Evolutionary conservation across 2,797 vertebrate genomes (phyloP).

Genomic region (Otolemur crassicaudatus): DNA sequence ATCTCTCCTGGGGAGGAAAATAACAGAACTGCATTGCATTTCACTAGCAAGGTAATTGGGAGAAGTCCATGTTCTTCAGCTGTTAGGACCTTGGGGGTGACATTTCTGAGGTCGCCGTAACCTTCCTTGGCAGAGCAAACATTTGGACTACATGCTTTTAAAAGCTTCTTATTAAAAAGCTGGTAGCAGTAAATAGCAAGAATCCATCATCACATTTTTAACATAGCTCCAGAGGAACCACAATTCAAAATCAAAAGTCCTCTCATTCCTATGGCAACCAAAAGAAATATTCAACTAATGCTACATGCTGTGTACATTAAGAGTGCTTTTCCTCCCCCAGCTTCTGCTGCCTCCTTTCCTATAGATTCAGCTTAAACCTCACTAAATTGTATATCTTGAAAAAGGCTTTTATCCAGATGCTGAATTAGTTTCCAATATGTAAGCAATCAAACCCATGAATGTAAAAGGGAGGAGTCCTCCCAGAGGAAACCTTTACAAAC

Average conservation of each 20-base stretch:
- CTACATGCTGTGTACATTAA: slow-evolving; percentile 83
- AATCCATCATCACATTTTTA: slow-evolving; percentile 75
- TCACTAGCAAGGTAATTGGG: slow-evolving; percentile 22
- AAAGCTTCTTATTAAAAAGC: slow-evolving; percentile 67
- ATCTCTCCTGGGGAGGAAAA: slow-evolving; percentile 37
- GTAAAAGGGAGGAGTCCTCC: slow-evolving; percentile 4
- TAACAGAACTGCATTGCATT: neutral
- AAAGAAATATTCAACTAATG: slow-evolving; percentile 85
- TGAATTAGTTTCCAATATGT: neutral
- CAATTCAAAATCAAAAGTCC: slow-evolving; percentile 88
- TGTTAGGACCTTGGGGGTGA: slow-evolving; percentile 43
- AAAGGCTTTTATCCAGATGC: slow-evolving; percentile 73
- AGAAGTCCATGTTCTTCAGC: slow-evolving; percentile 56
- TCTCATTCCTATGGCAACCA: slow-evolving; percentile 91
- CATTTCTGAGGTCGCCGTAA: slow-evolving; percentile 48
- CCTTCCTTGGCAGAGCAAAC: slow-evolving; percentile 67
- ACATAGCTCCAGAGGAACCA: slow-evolving; percentile 85
- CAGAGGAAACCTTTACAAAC: slow-evolving; percentile 60
- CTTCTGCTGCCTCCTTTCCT: slow-evolving; percentile 83
- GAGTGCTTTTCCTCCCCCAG: slow-evolving; percentile 77
- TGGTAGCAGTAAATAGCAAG: slow-evolving; percentile 81
- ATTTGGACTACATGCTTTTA: slow-evolving; percentile 11
- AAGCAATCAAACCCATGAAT: neutral
- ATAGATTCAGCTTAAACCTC: slow-evolving; percentile 76
- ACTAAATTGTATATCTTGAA: slow-evolving; percentile 79